Conservation (phyloP, 2,113 vertebrate species). For the Erythrolamprus reginae region DNA sequence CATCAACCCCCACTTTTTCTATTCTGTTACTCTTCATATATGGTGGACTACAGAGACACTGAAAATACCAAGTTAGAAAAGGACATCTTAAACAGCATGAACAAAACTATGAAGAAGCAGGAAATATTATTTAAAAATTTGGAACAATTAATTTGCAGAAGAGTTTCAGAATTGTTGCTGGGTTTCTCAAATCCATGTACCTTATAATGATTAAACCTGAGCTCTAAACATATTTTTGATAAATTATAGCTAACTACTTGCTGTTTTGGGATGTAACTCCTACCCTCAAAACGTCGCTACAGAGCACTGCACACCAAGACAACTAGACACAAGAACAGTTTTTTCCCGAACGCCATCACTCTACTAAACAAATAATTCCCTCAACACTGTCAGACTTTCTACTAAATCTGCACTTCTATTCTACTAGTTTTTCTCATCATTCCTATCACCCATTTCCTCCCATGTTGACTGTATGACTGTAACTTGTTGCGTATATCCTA, state of each 20-base stretch:
- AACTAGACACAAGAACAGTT: no score
- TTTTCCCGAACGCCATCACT: no score
- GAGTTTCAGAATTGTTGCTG: neutral
- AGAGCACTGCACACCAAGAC: no score
- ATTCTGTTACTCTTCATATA: neutral
- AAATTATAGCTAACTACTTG: constrained; percentile 39
- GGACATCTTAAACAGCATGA: neutral
- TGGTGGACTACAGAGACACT: neutral
- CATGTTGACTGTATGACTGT: no score
- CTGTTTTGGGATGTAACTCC: constrained; percentile 43
- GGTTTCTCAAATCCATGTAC: neutral
- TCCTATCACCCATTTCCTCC: no score
- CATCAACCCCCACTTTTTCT: neutral
- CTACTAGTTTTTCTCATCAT: no score
- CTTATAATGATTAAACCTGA: constrained; percentile 13
- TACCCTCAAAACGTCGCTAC: no score
- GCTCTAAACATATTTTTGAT: neutral
- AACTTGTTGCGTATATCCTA: no score
- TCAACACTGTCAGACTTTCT: no score
- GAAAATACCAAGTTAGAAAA: neutral
- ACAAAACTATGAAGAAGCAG: neutral
- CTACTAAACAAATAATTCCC: no score
- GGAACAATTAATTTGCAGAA: neutral
- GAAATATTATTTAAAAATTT: neutral
- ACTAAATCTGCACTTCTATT: no score